These are phyloP conservation scores for Oreochromis grahami DNA, from an alignment of 2,797 vertebrate species.

Conservation along the genomic window DNA sequence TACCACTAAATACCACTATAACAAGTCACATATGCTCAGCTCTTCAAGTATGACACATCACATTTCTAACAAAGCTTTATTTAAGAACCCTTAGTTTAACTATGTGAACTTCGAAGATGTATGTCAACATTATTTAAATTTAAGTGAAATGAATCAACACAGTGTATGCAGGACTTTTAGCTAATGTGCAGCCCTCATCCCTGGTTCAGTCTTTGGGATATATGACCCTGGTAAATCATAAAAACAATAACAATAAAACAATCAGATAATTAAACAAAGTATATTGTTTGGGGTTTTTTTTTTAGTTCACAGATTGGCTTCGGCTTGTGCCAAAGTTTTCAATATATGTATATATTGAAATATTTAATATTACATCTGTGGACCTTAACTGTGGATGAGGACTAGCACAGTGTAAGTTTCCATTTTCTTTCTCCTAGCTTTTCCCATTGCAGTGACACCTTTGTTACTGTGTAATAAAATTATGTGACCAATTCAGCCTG, in stretches of 20 bases:
- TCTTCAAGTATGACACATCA: neutral
- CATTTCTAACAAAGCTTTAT: neutral
- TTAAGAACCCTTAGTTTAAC: neutral
- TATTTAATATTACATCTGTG: neutral
- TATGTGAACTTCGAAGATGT: neutral
- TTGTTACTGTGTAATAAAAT: neutral
- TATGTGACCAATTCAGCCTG: neutral
- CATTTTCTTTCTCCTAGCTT: neutral
- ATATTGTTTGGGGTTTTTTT: rapidly evolving
- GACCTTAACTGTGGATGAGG: neutral
- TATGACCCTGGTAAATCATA: neutral
- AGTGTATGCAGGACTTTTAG: neutral
- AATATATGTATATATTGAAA: neutral
- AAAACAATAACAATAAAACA: neutral
- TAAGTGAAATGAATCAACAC: neutral
- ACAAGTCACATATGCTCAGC: neutral
- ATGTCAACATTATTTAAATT: neutral
- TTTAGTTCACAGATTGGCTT: neutral
- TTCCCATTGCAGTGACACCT: neutral
- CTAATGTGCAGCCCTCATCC: neutral
- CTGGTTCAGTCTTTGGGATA: neutral
- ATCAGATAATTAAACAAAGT: neutral
- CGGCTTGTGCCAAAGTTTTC: neutral
- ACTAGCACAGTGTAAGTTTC: neutral
- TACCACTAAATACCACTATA: neutral